A percentile compares a stretch with the other conserved stretches of the same genome.
Evolutionary conservation across 53 echinoderm and acorn worm genomes (phyloP).

Genomic region (Zoroaster sp.): DNA sequence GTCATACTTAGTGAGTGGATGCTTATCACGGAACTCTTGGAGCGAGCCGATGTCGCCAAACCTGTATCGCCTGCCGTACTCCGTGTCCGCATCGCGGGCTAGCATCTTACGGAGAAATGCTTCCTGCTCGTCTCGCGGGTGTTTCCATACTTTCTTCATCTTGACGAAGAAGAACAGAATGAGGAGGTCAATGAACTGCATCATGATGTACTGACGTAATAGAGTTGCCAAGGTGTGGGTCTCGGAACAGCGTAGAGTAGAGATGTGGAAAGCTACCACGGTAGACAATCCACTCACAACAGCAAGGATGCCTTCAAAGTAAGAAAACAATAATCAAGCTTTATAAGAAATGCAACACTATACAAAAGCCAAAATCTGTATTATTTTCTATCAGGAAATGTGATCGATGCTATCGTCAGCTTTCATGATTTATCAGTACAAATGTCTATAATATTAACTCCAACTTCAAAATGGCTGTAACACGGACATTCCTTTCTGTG

Average conservation of each 20-base stretch:
- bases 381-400: too few relatives aligned
- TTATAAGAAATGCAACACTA: too few relatives aligned
- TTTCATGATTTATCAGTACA: too few relatives aligned
- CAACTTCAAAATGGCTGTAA: too few relatives aligned
- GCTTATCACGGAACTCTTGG: constrained; percentile 38
- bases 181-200: not conserved
- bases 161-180: not conserved
- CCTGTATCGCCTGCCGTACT: constrained; percentile 22
- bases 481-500: too few relatives aligned
- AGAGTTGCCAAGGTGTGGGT: not conserved
- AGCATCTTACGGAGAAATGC: constrained; percentile 11
- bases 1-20: constrained; percentile 47
- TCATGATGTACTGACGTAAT: not conserved
- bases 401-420: too few relatives aligned
- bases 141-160: not conserved
- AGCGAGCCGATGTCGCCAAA: constrained; percentile 15
- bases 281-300: not conserved
- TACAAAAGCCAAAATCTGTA: too few relatives aligned
- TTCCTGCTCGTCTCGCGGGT: constrained; percentile 30
- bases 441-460: too few relatives aligned
- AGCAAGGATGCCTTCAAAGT: not conserved
- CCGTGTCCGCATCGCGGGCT: constrained; percentile 9
- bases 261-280: not conserved
- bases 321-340: too few relatives aligned
- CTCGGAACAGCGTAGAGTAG: not conserved